Base-by-base conservation (phyloP, 1,140 invertebrate species). In the Drosophila pseudoobscura region DNA sequence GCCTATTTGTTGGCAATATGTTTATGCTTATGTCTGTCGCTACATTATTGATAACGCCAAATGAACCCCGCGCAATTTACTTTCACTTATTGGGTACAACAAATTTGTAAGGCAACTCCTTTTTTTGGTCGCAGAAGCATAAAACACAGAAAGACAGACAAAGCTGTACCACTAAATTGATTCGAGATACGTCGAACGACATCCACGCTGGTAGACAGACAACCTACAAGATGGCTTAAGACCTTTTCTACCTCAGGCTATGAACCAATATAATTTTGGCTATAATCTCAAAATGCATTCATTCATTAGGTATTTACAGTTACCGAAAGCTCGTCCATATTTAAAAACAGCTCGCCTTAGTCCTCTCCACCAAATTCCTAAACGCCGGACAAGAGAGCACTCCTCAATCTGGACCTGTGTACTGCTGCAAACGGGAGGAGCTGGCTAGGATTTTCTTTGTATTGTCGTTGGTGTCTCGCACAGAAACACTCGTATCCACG, bases 1-100 rank as follows among this genome's bases (percentile, higher is more conserved):
- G 53, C 24, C 41, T 49, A 47, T 63, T 71, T 51, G 53, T 65
- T 52, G 53, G 47, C 45, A 53, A 41, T 49, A 41, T 64, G 22
- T 35, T 64, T 53, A 46, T 71, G 61, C 75, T 65, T 58, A 57
- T 75, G 71, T 29, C 57, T 69, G 64, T 68, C 56, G 54, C 71
- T 75, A 71, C 76, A 76, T 76, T 78, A 78, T 78, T 76, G 61
- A 78, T 76, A 76, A 60, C 73, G 65, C 65, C 62, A 72, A 76
- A 78, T 76, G 73, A 66, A 57, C 58, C 31, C 61, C 44, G 71
- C 60, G 60, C 75, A 78, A 78, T 78, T 78, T 78, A 53, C 75
- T 75, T 57, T 75, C 60, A 72, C 62, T 71, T 60, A 59, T 75
- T 57, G 17, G 35, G 17, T 43, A 45, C 45, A 24, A 46, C 31